Conservation (phyloP, 2,113 vertebrate species). For the Megaleporinus macrocephalus region DNA sequence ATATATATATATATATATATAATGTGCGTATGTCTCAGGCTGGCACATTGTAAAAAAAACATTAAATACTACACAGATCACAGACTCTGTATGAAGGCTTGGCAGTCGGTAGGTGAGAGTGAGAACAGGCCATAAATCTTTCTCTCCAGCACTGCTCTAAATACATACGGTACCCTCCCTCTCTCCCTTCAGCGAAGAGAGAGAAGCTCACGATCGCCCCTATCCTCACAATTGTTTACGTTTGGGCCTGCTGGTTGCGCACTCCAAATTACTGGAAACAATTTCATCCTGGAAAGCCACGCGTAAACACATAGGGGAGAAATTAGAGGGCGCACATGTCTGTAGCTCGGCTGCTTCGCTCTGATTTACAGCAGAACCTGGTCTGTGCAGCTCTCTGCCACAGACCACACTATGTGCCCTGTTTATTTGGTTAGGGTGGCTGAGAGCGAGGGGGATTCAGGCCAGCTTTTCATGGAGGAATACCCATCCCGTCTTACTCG, state of each 20-base stretch:
- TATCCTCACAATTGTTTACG: conserved; percentile 60
- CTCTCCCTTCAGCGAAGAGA: conserved; percentile 30
- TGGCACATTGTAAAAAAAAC: neutral
- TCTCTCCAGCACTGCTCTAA: conserved; percentile 6
- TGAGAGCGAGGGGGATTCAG: conserved; percentile 36
- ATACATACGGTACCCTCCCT: neutral
- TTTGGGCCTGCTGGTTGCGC: conserved; percentile 46
- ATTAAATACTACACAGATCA: neutral
- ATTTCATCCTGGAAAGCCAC: conserved; percentile 64
- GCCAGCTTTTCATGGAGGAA: conserved; percentile 42
- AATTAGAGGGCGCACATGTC: conserved; percentile 58
- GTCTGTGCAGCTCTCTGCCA: conserved; percentile 20
- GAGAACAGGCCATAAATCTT: conserved; percentile 24
- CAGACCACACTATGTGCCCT: conserved; percentile 42
- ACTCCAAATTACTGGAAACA: conserved; percentile 60
- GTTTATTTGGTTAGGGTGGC: conserved; percentile 54
- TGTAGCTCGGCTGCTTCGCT: conserved; percentile 47
- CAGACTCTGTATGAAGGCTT: neutral
- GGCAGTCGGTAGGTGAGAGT: conserved; percentile 24
- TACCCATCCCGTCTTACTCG: conserved; percentile 22
- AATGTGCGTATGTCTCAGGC: no score
- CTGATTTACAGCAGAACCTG: conserved; percentile 43
- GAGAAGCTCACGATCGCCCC: conserved; percentile 47
- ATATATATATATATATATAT: no score
- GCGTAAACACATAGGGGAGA: conserved; percentile 59